Conservation (phyloP, 2,888 invertebrate genomes). For the Tipula lateralis region DNA sequence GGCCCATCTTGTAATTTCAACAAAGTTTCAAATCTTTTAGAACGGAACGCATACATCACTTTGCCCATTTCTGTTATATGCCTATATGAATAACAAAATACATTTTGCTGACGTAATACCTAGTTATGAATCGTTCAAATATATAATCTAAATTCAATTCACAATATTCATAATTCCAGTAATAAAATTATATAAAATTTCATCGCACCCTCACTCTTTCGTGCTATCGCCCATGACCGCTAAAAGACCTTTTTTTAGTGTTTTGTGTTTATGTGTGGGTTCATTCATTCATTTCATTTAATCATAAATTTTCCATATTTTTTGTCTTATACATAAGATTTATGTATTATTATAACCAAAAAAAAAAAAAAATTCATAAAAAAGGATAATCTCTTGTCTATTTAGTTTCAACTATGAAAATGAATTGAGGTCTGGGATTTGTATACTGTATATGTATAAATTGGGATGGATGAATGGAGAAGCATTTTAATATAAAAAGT, state of each 20-base stretch:
- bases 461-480: background rate
- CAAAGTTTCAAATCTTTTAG: too few relatives aligned
- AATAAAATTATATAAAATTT: background rate
- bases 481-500: background rate
- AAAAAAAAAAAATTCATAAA: background rate
- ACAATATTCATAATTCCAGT: background rate
- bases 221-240: background rate
- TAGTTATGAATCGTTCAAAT: background rate
- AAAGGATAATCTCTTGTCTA: constrained; percentile 24
- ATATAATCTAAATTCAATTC: background rate
- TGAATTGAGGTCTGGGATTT: constrained; percentile 12
- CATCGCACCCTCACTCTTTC: background rate
- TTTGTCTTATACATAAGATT: background rate
- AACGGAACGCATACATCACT: background rate
- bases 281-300: background rate
- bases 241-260: background rate
- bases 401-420: constrained; percentile 24
- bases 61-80: too few relatives aligned
- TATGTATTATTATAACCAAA: background rate
- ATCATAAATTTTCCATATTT: constrained; percentile 8
- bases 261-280: background rate
- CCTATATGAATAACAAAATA: background rate
- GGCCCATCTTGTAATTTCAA: too few relatives aligned
- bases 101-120: background rate
- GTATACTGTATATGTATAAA: background rate